A percentile compares a stretch with the other conserved stretches of the same genome.
Evolutionary conservation across 2,797 vertebrate genomes (phyloP).

Genomic region (Melanotaenia maccullochi): DNA sequence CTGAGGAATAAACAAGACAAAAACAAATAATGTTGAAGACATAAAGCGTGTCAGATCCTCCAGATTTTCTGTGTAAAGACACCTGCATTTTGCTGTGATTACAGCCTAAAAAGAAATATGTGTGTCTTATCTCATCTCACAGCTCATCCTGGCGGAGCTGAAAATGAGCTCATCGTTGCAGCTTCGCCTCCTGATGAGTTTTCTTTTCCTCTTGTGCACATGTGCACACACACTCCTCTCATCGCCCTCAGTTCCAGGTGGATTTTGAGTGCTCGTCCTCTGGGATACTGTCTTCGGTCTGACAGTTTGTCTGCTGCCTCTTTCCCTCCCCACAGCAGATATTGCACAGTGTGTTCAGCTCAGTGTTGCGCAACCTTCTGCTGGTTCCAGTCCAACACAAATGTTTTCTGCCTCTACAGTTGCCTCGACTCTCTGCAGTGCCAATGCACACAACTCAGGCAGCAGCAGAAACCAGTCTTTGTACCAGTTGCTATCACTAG

Average conservation of each 20-base stretch:
- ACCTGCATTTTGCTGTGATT: constrained; percentile 10
- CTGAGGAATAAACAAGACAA: background rate
- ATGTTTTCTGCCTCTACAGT: constrained; percentile 54
- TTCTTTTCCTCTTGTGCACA: constrained; percentile 2
- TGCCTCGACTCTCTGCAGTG: constrained; percentile 43
- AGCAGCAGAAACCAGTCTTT: constrained; percentile 42
- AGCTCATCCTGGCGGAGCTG: constrained; percentile 38
- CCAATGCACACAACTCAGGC: constrained; percentile 68
- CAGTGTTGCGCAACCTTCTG: constrained; percentile 60
- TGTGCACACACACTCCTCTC: constrained; percentile 26
- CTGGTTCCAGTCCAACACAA: constrained; percentile 70
- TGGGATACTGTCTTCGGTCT: constrained; percentile 16
- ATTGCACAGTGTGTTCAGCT: constrained; percentile 53
- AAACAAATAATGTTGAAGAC: background rate
- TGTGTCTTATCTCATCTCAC: constrained; percentile 33
- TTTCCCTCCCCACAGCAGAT: constrained; percentile 32
- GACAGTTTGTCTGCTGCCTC: constrained; percentile 11
- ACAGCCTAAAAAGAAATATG: constrained; percentile 22
- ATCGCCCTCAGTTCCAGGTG: constrained; percentile 29
- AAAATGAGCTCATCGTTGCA: constrained; percentile 39
- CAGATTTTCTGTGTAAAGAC: background rate
- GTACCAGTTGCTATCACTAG: constrained; percentile 52
- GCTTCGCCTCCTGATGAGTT: constrained; percentile 5
- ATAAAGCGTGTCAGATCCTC: too few relatives aligned
- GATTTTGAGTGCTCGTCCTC: constrained; percentile 23